These are phyloP conservation scores for Lycia hirtaria DNA, from an alignment of 2,888 invertebrate species.

Conservation along the genomic window DNA sequence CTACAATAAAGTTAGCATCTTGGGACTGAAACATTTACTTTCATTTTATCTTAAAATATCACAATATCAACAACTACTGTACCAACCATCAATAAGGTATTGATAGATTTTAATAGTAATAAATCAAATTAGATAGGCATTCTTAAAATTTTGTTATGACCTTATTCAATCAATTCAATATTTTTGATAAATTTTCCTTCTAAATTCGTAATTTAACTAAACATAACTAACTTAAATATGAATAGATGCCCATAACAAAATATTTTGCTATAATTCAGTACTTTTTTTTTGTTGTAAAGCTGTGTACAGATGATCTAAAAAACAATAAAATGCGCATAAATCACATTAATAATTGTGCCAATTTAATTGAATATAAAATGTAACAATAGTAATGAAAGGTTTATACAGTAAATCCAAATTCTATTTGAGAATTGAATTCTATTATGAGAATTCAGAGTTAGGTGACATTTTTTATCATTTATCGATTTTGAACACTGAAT, in stretches of 20 bases:
- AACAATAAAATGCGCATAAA: background rate
- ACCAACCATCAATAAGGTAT: conserved; percentile 48
- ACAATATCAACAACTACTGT: conserved; percentile 80
- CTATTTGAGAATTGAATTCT: too few species aligned
- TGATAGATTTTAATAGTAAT: conserved; percentile 2
- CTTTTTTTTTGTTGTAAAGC: background rate
- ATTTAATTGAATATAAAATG: too few species aligned
- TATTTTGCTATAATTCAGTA: background rate
- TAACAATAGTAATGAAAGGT: too few species aligned
- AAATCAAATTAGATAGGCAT: background rate
- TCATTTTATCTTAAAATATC: conserved; percentile 78
- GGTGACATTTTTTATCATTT: too few species aligned
- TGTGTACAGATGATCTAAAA: background rate
- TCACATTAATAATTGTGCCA: background rate
- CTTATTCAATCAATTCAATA: too few species aligned
- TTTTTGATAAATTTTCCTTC: too few species aligned
- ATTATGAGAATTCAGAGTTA: too few species aligned
- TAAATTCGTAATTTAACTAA: too few species aligned
- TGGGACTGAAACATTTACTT: conserved; percentile 58
- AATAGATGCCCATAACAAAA: too few species aligned
- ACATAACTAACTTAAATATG: too few species aligned
- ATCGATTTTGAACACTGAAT: too few species aligned
- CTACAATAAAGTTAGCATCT: conserved; percentile 59
- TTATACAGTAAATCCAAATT: too few species aligned
- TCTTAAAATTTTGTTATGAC: background rate